Evolutionary conservation across 2,113 vertebrate species (phyloP), one percentile per base, ranked within the genome.

Genomic region (Spheniscus mendiculus): DNA sequence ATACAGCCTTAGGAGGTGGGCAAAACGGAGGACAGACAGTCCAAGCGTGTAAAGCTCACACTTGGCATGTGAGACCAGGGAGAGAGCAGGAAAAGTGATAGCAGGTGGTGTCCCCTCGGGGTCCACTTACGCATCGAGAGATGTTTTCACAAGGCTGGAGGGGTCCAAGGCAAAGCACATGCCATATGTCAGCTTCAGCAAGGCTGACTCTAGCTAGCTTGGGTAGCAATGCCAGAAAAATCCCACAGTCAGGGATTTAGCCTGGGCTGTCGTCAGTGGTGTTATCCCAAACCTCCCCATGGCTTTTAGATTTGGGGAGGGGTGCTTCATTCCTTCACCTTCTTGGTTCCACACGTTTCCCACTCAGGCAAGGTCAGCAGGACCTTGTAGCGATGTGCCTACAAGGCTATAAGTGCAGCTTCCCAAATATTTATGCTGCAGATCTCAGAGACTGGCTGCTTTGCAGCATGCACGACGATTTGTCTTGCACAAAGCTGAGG

Each of bases 401-500:
- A 52, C n/a, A 59, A 36, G 21, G 11, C 11, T 42, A 0, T 26
- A 63, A 76, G 4, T 16, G 38, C 26, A 59, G 11, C 25, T 76
- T 30, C 45, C n/a, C 65, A 78, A 83, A 52, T 25, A 42, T 40
- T 74, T 47, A 26, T 0, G 1, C 15, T 70, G 38, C 40, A 76
- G 19, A 47, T 66, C 50, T 87, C 22, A 67, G 66, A 83, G 29
- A 62, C 16, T 1, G 2, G 34, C n/a, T 40, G 52, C 32, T 71
- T 63, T 42, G 45, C 58, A 34, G 27, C 0, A 0, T 23, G 15
- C 49, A 50, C 27, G 25, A 29, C 0, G 1, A 49, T 36, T 53
- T 52, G 16, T 21, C 29, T 50, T 73, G 52, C 52, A 59, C 7
- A 16, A 80, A 50, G 36, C 34, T 59, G 66, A 72, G n/a, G 30